A percentile compares a stretch with the other conserved stretches of the same genome.
These are phyloP conservation scores for Tetragonisca angustula DNA, from an alignment of 2,888 invertebrate species.

Conservation along the genomic window DNA sequence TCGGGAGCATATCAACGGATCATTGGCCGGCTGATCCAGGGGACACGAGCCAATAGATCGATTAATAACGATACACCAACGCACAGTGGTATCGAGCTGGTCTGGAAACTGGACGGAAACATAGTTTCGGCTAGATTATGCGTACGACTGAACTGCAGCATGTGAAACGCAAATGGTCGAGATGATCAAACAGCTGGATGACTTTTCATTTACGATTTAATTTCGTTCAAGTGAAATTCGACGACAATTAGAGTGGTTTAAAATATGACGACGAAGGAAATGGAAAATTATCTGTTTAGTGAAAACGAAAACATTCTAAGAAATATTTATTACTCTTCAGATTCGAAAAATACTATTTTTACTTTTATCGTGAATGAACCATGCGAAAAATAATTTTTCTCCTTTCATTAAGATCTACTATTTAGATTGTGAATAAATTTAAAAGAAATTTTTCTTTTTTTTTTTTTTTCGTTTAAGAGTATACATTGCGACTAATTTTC, in stretches of 20 bases:
- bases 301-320: too few relatives aligned
- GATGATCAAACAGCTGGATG: neutral
- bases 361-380: too few relatives aligned
- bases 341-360: too few relatives aligned
- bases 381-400: too few relatives aligned
- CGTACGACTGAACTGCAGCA: neutral
- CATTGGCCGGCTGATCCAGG: conserved; percentile 2
- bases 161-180: neutral
- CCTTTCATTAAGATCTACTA: too few relatives aligned
- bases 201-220: neutral
- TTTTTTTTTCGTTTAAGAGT: too few relatives aligned
- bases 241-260: neutral
- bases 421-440: too few relatives aligned
- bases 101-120: neutral
- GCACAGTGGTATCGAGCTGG: neutral
- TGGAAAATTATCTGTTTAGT: too few relatives aligned
- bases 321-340: too few relatives aligned
- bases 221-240: neutral
- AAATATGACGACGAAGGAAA: too few relatives aligned
- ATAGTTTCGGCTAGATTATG: neutral
- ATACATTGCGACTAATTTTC: too few relatives aligned
- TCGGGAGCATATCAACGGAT: neutral
- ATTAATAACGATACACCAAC: neutral
- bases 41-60: conserved; percentile 1
- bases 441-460: too few relatives aligned